Conservation (phyloP, 2,888 invertebrate species). For the Ophonus ardosiacus region DNA sequence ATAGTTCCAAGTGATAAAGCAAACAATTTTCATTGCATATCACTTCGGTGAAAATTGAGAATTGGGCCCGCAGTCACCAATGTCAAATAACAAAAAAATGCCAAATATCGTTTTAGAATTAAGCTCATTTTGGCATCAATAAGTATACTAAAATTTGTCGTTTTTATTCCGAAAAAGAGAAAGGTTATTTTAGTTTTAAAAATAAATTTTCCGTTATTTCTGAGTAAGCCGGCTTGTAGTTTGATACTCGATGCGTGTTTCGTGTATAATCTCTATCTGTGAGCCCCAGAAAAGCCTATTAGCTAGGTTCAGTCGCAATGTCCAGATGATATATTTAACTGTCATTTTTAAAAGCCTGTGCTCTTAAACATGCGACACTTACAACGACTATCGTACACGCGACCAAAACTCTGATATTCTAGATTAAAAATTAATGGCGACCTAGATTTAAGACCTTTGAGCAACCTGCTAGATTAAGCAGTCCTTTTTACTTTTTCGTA, state of each 20-base stretch:
- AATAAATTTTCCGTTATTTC: too few relatives aligned
- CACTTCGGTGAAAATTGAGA: too few relatives aligned
- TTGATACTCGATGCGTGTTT: not conserved
- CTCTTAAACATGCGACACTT: conserved; percentile 62
- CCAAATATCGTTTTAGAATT: too few relatives aligned
- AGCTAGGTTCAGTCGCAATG: conserved; percentile 43
- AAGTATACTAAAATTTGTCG: too few relatives aligned
- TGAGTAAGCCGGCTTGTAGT: too few relatives aligned
- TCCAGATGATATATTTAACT: conserved; percentile 62
- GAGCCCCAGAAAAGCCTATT: conserved; percentile 9
- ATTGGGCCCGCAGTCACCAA: too few relatives aligned
- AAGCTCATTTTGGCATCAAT: too few relatives aligned
- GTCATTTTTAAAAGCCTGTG: conserved; percentile 60
- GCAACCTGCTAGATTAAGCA: conserved; percentile 12
- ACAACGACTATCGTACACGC: conserved; percentile 47
- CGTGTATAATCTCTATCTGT: not conserved
- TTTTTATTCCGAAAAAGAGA: too few relatives aligned
- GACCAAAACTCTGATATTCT: conserved; percentile 58
- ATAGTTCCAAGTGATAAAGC: too few relatives aligned
- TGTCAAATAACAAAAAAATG: too few relatives aligned
- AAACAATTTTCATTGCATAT: too few relatives aligned
- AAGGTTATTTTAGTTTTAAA: too few relatives aligned
- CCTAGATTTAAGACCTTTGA: conserved; percentile 58
- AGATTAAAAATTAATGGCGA: conserved; percentile 63
- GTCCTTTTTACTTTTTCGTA: conserved; percentile 34